Conservation (phyloP, 2,113 vertebrate species). For the Equus quagga region DNA sequence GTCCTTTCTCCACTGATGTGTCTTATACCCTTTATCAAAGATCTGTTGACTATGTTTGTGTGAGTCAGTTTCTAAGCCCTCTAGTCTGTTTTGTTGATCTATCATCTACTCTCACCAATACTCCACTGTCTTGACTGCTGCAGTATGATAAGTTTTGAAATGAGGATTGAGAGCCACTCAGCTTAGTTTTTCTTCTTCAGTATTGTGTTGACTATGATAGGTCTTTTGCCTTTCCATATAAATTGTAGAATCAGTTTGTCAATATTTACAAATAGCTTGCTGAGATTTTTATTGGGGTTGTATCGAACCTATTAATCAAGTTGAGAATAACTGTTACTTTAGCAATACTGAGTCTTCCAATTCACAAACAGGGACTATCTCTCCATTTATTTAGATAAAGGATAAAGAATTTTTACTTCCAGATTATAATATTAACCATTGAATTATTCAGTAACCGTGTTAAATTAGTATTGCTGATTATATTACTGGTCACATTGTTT, state of each 20-base stretch:
- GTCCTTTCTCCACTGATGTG: not conserved
- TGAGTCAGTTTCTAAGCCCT: not conserved
- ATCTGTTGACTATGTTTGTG: not conserved
- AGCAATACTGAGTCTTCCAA: not conserved
- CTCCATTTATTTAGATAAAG: not conserved
- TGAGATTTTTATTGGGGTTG: not conserved
- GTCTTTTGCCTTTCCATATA: not conserved
- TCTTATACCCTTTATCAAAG: not conserved
- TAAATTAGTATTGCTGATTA: not conserved
- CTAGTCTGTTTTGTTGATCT: not conserved
- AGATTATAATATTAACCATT: not conserved
- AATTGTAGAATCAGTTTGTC: not conserved
- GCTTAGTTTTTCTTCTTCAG: not conserved
- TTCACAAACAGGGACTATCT: not conserved
- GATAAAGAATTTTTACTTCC: not conserved
- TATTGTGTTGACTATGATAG: not conserved
- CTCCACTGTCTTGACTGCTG: not conserved
- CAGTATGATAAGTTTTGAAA: not conserved
- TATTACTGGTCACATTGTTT: not conserved
- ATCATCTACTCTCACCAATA: not conserved
- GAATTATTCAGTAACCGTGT: not conserved
- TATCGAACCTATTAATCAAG: not conserved
- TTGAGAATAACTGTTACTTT: not conserved
- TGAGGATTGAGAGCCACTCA: not conserved
- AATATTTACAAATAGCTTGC: not conserved